Evolutionary conservation across 2,797 vertebrate genomes (phyloP), one percentile per base, ranked within the genome.

Genomic region (Acanthurus leucopareius): DNA sequence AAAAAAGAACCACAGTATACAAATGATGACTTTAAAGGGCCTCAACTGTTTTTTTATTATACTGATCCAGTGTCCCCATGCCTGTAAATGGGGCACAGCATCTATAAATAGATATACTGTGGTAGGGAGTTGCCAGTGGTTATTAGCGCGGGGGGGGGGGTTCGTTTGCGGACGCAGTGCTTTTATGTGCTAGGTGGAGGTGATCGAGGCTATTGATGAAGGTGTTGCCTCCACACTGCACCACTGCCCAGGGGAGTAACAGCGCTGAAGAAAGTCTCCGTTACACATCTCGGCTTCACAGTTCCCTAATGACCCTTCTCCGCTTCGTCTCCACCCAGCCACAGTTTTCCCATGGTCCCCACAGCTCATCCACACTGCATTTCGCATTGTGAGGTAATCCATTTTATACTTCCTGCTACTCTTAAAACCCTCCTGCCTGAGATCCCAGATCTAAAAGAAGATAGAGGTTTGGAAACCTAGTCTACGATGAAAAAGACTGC

Each of bases 81-180:
- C 75, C 42, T 88, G 86, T 88, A 91, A 93, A 91, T 93, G 80
- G 91, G 82, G 79, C 91, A 89, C 86, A 73, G 69, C 71, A 73
- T 77, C 92, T 93, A 92, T 93, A 91, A 91, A 91, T 93, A 91
- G 90, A 83, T 80, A 49, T 71, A 79, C 72, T 80, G 84, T 88
- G 81, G 62, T 76, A 78, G 73, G 0, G 10, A 71, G 85, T 80
- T 73, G 66, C 79, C 6, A 44, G 80, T 89, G 60, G 81, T 85
- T 84, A 77, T 84, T 76, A 77, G 63, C 73, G 19, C 44, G 11
- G 15, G 45, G 13, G 57, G 56, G 66, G 40, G 14, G 11, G 32
- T 7, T 11, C 42, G 9, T 57, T 20, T 69, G 45, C 56, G 66
- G 65, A 56, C 13, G 13, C 20, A 2, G 62, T 73, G 61, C 40